A percentile compares a stretch with the other conserved stretches of the same genome.
Conservation (phyloP, 2,888 invertebrate genomes). For the Philonicus albiceps region DNA sequence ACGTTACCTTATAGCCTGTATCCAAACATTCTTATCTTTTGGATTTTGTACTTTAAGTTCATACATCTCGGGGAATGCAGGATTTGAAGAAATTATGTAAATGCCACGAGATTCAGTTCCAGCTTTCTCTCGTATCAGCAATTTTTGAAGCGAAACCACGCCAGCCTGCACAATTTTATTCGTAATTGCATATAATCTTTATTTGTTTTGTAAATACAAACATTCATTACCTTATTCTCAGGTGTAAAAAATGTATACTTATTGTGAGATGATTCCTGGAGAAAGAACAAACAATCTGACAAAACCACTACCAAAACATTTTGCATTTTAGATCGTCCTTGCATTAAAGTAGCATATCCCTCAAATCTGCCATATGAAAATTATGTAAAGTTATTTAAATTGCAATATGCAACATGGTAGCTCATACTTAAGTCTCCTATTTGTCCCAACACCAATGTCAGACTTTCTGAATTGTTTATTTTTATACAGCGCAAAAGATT, state of each 20-base stretch:
- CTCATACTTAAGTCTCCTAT: constrained; percentile 76
- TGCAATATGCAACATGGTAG: neutral
- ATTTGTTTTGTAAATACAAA: neutral
- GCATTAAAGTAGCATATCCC: constrained; percentile 88
- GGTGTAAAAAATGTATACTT: constrained; percentile 93
- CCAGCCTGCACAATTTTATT: constrained; percentile 72
- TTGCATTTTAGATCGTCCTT: constrained; percentile 89
- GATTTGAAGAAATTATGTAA: constrained; percentile 92
- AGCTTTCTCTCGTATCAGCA: constrained; percentile 92
- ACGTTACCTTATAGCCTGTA: constrained; percentile 78
- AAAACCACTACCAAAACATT: constrained; percentile 87
- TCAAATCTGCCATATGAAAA: constrained; percentile 70
- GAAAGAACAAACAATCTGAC: constrained; percentile 90
- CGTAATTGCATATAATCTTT: neutral
- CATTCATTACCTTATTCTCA: constrained; percentile 83
- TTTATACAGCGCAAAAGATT: constrained; percentile 85
- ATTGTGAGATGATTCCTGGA: constrained; percentile 86
- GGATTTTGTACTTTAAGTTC: constrained; percentile 88
- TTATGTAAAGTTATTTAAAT: neutral
- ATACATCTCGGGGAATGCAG: constrained; percentile 94
- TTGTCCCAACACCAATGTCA: constrained; percentile 83
- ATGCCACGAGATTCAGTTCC: constrained; percentile 88
- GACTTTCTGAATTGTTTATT: constrained; percentile 93
- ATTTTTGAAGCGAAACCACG: constrained; percentile 89
- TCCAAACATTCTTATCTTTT: constrained; percentile 90